Base-by-base conservation (phyloP, 2,797 vertebrate genomes). In the Smutsia gigantea region DNA sequence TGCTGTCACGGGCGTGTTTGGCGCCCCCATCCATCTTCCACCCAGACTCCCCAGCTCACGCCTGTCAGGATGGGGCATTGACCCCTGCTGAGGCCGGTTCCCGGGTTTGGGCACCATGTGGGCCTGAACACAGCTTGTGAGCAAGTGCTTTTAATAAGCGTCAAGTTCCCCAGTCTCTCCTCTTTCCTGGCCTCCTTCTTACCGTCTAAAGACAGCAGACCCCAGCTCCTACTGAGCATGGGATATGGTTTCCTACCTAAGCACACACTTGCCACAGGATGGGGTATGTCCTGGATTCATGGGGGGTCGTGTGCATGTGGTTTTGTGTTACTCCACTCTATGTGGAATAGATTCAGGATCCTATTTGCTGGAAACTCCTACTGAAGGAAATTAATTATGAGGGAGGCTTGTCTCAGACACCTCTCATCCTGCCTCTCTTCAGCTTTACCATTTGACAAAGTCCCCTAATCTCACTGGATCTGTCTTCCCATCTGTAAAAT, bases 91-190 rank as follows among this genome's bases (percentile, higher is more conserved):
- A 0, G 94, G 81, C 88, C 13, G 5, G 81, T 79, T 92, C 88
- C 91, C 7, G 27, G 83, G 77, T 75, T 92, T n/a, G 93, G 94
- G 83, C 94, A 95, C 96, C 96, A 92, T 72, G 94, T 94, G 94
- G 87, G 90, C 85, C 86, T 77, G 61, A n/a, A 21, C 66, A 21
- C 79, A 87, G 96, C 95, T 83, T 85, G 74, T 1, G n/a, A 93
- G 95, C 95, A 82, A 95, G 74, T 96, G 96, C 95, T 97, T 97
- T 97, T 95, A 96, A 96, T 94, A 90, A 97, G 93, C 79, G 4
- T 95, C 97, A 77, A 29, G 59, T 88, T 96, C 96, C 87, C 53
- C 18, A 1, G 84, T 42, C 72, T 42, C 84, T 9, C 21, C 72
- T 87, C 92, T 82, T 87, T 77, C 79, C 81, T 2, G 71, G 90